Percentiles rank a stretch among this genome's conserved stretches.
These are phyloP conservation scores for Lithophane ornitopus DNA, from an alignment of 2,888 invertebrate species.

Conservation along the genomic window DNA sequence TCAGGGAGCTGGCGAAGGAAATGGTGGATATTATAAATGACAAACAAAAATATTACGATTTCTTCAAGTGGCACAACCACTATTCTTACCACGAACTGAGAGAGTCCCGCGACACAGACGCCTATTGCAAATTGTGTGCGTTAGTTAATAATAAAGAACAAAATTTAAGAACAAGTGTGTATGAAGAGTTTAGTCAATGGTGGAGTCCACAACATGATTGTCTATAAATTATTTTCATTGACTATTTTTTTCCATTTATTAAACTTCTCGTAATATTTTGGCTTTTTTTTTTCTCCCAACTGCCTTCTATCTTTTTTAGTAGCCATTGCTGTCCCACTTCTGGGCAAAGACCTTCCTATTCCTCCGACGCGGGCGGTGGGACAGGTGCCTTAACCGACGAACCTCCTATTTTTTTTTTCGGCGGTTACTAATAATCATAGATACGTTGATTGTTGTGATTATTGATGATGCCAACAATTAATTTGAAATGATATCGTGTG, in stretches of 20 bases:
- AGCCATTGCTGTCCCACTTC: no score
- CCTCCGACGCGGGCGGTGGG: no score
- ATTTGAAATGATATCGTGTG: no score
- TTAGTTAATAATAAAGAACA: slow-evolving; percentile 39
- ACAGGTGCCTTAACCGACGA: no score
- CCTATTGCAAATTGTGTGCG: slow-evolving; percentile 65
- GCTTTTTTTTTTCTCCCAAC: neutral
- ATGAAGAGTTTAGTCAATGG: slow-evolving; percentile 64
- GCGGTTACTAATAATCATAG: no score
- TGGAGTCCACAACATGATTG: slow-evolving; percentile 62
- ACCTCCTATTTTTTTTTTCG: no score
- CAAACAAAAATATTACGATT: slow-evolving; percentile 66
- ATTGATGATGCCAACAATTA: no score
- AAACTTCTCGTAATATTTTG: neutral
- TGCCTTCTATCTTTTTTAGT: no score
- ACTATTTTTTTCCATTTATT: neutral
- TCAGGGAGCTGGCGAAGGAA: slow-evolving; percentile 53
- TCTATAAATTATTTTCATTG: slow-evolving; percentile 3
- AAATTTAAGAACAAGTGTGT: slow-evolving; percentile 25
- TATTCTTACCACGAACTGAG: slow-evolving; percentile 66
- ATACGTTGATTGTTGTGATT: no score
- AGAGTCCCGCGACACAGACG: slow-evolving; percentile 60
- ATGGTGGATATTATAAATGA: slow-evolving; percentile 69
- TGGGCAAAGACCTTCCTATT: no score
- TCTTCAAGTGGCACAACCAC: slow-evolving; percentile 74